Conservation (phyloP, 2,797 vertebrate species). For the Acomys russatus region DNA sequence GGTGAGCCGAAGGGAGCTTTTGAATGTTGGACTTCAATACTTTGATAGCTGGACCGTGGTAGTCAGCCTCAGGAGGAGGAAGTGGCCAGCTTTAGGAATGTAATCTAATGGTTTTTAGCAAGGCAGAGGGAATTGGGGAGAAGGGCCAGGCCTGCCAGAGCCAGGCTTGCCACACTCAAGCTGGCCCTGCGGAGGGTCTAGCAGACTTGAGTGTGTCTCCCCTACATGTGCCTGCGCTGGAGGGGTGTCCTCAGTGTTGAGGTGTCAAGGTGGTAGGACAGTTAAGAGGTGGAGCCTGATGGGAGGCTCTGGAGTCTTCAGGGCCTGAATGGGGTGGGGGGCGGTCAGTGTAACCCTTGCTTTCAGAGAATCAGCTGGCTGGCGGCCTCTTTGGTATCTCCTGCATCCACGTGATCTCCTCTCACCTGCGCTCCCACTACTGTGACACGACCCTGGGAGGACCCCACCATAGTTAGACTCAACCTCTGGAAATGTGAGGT, state of each 20-base stretch:
- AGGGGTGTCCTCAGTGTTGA: not conserved
- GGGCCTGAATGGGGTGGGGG: not conserved
- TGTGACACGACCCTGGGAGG: not conserved
- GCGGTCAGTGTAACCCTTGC: not conserved
- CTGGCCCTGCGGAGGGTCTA: not conserved
- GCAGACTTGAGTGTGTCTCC: not conserved
- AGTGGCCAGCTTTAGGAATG: not conserved
- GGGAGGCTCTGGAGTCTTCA: too few species aligned
- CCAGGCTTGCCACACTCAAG: too few species aligned
- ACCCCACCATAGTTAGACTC: too few species aligned
- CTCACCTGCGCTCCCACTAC: too few species aligned
- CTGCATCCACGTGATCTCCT: not conserved
- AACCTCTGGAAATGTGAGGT: not conserved
- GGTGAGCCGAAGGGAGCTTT: not conserved
- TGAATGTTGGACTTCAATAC: not conserved
- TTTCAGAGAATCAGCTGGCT: not conserved
- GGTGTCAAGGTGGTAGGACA: rapidly evolving
- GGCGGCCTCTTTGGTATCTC: not conserved
- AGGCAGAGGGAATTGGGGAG: not conserved
- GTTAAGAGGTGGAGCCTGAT: too few species aligned
- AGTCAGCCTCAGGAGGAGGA: not conserved
- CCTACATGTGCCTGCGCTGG: not conserved
- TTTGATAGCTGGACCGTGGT: not conserved
- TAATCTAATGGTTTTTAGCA: not conserved
- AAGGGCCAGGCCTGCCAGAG: not conserved